Evolutionary conservation across 2,797 vertebrate species (phyloP).

Genomic region (Pangasius sanitwongsei): DNA sequence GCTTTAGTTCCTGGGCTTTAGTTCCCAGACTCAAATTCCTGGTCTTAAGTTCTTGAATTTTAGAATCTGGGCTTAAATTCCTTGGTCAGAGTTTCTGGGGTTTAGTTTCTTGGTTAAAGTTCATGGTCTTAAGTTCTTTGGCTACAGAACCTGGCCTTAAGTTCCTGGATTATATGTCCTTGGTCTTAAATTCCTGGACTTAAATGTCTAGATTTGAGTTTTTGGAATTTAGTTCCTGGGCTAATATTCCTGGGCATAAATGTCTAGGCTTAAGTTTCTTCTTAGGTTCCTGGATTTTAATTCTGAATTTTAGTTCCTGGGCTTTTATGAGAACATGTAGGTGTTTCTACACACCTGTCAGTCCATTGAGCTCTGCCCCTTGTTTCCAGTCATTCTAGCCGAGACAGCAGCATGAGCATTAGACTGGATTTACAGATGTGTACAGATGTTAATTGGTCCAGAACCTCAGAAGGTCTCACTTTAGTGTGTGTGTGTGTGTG

Average conservation of each 20-base stretch:
- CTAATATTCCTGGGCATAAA: background rate
- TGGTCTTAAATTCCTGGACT: background rate
- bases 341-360: background rate
- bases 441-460: background rate
- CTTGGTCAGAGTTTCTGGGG: background rate
- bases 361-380: background rate
- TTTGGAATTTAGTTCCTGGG: background rate
- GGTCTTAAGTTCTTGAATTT: background rate
- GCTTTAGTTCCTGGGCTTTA: background rate
- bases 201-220: background rate
- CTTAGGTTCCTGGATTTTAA: background rate
- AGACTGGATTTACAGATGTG: background rate
- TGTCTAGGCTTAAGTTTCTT: background rate
- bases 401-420: background rate
- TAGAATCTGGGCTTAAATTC: background rate
- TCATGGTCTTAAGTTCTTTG: background rate
- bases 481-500: slow-evolving; percentile 36
- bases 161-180: background rate
- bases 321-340: too few relatives aligned
- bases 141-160: background rate
- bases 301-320: background rate
- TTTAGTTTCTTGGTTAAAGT: background rate
- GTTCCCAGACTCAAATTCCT: background rate
- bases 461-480: slow-evolving; percentile 8
- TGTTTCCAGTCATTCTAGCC: background rate